Evolutionary conservation across 2,888 invertebrate genomes (phyloP).

Genomic region (Spilosoma lubricipeda): DNA sequence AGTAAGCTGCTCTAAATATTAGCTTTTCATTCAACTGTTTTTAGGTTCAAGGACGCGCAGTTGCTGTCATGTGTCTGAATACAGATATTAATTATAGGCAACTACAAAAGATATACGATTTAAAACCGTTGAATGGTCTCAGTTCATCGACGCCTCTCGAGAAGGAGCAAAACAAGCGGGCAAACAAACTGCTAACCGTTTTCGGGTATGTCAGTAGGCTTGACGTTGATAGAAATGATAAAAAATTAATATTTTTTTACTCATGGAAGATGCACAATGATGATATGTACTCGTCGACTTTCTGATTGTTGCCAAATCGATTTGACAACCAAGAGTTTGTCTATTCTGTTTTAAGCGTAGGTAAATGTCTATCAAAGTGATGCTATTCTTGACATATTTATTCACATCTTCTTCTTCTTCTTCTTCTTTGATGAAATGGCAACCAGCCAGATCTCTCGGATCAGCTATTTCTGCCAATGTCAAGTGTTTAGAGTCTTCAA

Average conservation of each 20-base stretch:
- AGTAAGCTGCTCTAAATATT: background rate
- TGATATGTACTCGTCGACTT: too few relatives aligned
- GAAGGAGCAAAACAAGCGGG: constrained; percentile 65
- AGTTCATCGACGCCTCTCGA: constrained; percentile 75
- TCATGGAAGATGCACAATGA: too few relatives aligned
- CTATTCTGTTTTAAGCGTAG: too few relatives aligned
- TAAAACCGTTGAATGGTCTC: constrained; percentile 85
- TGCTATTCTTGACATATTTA: background rate
- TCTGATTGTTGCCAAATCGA: background rate
- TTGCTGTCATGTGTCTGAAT: constrained; percentile 87
- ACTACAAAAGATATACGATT: constrained; percentile 82
- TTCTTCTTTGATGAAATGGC: too few relatives aligned
- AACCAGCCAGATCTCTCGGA: too few relatives aligned
- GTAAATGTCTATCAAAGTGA: background rate
- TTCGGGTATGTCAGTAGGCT: constrained; percentile 64
- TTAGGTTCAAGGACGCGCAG: constrained; percentile 67
- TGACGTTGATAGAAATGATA: background rate
- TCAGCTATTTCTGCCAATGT: too few relatives aligned
- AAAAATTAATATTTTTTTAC: too few relatives aligned
- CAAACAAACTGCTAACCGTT: constrained; percentile 59
- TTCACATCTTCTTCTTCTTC: too few relatives aligned
- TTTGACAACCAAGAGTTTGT: background rate
- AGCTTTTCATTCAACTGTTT: background rate
- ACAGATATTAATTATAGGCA: constrained; percentile 84
- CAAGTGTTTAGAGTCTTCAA: too few relatives aligned